Conservation (phyloP, 2,113 vertebrate genomes). For the Nycticorax nycticorax region DNA sequence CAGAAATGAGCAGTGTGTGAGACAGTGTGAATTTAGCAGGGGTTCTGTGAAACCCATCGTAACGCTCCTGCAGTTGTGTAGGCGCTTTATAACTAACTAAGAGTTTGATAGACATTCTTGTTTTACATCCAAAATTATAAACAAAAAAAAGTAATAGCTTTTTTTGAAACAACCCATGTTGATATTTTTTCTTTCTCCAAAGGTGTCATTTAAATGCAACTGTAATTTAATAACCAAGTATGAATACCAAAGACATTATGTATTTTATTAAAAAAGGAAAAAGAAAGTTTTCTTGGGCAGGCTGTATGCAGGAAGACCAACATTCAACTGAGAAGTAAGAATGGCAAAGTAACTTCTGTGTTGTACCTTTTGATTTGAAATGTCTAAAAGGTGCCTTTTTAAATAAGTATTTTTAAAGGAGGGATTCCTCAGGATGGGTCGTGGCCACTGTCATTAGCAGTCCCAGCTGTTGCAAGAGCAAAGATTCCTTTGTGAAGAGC, state of each 20-base stretch:
- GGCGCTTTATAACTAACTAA: background rate
- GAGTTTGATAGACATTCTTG: background rate
- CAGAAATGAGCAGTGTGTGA: background rate
- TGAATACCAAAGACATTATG: background rate
- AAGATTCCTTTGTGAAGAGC: background rate
- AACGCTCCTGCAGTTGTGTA: background rate
- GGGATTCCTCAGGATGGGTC: background rate
- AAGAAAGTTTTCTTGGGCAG: background rate
- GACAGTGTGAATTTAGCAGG: background rate
- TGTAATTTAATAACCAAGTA: background rate
- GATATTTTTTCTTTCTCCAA: background rate
- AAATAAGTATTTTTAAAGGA: background rate
- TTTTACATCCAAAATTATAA: background rate
- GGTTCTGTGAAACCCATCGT: background rate
- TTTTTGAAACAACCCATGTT: background rate
- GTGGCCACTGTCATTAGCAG: background rate
- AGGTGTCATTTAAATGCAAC: background rate
- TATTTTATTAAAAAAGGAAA: background rate
- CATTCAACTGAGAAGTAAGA: background rate
- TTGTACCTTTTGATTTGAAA: background rate
- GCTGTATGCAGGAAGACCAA: background rate
- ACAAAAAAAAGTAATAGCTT: background rate
- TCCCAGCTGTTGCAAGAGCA: background rate
- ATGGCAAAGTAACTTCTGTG: background rate
- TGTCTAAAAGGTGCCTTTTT: background rate